Evolutionary conservation across 2,888 invertebrate species (phyloP), one percentile per base, ranked within the genome.

Genomic region (Eupithecia insigniata): DNA sequence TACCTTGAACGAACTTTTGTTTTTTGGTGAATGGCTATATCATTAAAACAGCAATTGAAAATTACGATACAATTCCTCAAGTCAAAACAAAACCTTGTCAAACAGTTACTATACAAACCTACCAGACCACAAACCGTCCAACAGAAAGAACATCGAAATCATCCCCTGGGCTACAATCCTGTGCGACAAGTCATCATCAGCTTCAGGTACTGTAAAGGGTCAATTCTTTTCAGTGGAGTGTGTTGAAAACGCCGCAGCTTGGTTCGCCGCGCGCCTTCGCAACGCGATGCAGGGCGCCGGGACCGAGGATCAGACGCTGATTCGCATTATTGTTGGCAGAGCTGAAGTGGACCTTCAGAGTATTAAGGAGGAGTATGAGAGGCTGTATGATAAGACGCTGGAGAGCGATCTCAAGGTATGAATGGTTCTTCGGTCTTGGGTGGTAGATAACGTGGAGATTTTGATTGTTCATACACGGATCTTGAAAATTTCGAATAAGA

Each of bases 351-450:
- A 97, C 89, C 94, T 97, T 82, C 96, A 92, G 32, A 92, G 92
- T 77, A 96, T 97, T 83, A 96, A 96, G 90, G 88, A 90, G 58
- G 96, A 96, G 85, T 97, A 96, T 88, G 96, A 96, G 87, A 90
- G 95, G 55, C 90, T 96, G 76, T 96, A 95, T 83, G 96, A 96
- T 84, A 96, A 96, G 82, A 96, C 96, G 5, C 91, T 97, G 73
- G 94, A 95, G 82, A 96, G 96, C 82, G 96, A 95, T 68, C 85
- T 96, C 28, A 91, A 92, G 95, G 96, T 96, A 92, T 2, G 22
- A 14, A 4, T 55, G 55, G 55, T 55, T 18, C 1, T 8, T n/a
- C 10, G 10, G 46, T 2, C 3, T 10, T 3, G n/a, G 55, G 55
- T 55, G 26, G 12, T 55, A 12, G 55, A 14, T 55, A 26, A 12